Conservation (phyloP, 2,888 invertebrate species). For the Mamestra brassicae region DNA sequence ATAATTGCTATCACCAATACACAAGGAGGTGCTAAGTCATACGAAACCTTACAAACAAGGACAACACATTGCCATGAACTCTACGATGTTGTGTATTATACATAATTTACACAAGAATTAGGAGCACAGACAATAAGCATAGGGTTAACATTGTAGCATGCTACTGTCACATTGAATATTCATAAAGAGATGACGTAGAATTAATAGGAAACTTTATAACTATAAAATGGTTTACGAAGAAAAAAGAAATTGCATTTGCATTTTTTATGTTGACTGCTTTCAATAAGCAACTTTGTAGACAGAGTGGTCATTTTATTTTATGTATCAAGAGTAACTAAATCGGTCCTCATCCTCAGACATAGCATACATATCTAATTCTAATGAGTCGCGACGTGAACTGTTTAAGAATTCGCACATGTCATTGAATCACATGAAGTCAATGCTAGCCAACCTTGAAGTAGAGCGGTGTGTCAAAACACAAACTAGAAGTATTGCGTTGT, state of each 20-base stretch:
- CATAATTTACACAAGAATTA: constrained; percentile 49
- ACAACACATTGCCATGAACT: constrained; percentile 59
- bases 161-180: constrained; percentile 45
- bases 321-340: constrained; percentile 1
- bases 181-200: constrained; percentile 24
- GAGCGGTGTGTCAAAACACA: constrained; percentile 67
- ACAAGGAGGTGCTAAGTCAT: constrained; percentile 53
- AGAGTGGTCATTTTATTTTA: neutral
- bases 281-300: constrained; percentile 1
- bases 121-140: constrained; percentile 47
- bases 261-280: neutral
- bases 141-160: constrained; percentile 24
- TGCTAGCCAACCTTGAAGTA: constrained; percentile 56
- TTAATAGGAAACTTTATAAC: constrained; percentile 23
- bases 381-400: constrained; percentile 41
- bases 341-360: constrained; percentile 5
- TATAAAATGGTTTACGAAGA: constrained; percentile 18
- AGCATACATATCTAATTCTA: constrained; percentile 18
- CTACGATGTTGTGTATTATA: constrained; percentile 21
- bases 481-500: constrained; percentile 67
- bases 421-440: constrained; percentile 59
- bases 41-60: constrained; percentile 54
- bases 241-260: constrained; percentile 23
- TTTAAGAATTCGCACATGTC: constrained; percentile 52
- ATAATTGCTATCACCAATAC: constrained; percentile 61